Conservation (phyloP, 2,113 vertebrate genomes). For the Xiphophorus couchianus region DNA sequence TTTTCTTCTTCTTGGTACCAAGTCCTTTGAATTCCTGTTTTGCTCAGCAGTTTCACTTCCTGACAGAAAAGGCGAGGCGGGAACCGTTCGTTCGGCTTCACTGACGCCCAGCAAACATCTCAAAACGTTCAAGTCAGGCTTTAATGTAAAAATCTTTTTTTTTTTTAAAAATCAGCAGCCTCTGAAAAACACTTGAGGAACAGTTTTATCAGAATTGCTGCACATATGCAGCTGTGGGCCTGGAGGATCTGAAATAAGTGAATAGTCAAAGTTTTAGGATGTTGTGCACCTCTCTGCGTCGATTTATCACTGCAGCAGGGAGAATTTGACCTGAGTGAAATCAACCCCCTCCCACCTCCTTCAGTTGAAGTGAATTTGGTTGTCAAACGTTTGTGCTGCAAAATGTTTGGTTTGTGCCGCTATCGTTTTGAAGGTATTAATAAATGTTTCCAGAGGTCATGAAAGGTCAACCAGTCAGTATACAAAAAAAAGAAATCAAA, state of each 20-base stretch:
- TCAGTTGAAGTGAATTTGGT: too few relatives aligned
- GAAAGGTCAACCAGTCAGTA: too few relatives aligned
- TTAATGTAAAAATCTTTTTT: not conserved
- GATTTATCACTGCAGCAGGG: too few relatives aligned
- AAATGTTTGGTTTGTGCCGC: too few relatives aligned
- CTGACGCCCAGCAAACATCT: not conserved
- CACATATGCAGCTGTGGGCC: not conserved
- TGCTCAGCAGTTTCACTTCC: conserved; percentile 7
- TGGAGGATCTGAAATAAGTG: not conserved
- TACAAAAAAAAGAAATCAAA: too few relatives aligned
- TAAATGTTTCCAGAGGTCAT: too few relatives aligned
- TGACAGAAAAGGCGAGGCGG: not conserved
- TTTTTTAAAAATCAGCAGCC: not conserved
- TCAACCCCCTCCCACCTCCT: too few relatives aligned
- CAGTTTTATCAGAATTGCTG: not conserved
- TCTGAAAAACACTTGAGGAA: not conserved
- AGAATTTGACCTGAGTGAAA: too few relatives aligned
- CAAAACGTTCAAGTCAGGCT: not conserved
- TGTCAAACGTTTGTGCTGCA: too few relatives aligned
- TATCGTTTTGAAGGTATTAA: too few relatives aligned
- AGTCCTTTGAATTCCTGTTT: conserved; percentile 7
- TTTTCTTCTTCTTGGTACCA: too few relatives aligned
- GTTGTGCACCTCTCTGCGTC: not conserved
- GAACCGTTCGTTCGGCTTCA: not conserved
- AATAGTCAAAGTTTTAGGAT: not conserved